Evolutionary conservation across 2,797 vertebrate species (phyloP).

Genomic region (Rhinatrema bivittatum): DNA sequence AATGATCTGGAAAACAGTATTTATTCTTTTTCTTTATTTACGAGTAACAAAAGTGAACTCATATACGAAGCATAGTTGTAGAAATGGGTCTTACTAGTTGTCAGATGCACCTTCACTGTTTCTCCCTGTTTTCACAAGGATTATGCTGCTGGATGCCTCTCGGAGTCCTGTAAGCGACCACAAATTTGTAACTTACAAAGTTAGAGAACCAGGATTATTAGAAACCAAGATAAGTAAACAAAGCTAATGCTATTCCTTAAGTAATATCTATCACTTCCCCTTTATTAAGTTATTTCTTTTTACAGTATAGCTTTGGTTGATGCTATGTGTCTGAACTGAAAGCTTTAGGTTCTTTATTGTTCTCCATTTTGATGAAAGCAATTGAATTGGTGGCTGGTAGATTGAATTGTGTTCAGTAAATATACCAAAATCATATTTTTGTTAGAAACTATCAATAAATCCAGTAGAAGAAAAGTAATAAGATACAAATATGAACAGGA

Average conservation of each 20-base stretch:
- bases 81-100: conserved; percentile 12
- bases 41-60: conserved; percentile 26
- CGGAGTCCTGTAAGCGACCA: conserved; percentile 17
- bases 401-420: conserved; percentile 97
- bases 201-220: conserved; percentile 43
- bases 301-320: conserved; percentile 77
- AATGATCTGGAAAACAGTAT: conserved; percentile 16
- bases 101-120: conserved; percentile 2
- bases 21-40: conserved; percentile 6
- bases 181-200: conserved; percentile 29
- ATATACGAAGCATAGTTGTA: conserved; percentile 13
- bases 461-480: conserved; percentile 88
- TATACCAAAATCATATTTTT: conserved; percentile 96
- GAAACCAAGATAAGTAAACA: conserved; percentile 50
- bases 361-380: conserved; percentile 91
- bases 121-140: conserved; percentile 15
- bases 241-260: conserved; percentile 82
- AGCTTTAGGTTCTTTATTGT: conserved; percentile 92
- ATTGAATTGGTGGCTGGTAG: conserved; percentile 86
- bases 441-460: conserved; percentile 98
- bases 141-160: conserved; percentile 28
- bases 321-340: conserved; percentile 79
- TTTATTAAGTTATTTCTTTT: conserved; percentile 90
- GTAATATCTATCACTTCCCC: conserved; percentile 94
- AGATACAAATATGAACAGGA: conserved; percentile 83